These are phyloP conservation scores for Dasyornis broadbenti DNA, from an alignment of 2,113 vertebrate species.

Conservation along the genomic window DNA sequence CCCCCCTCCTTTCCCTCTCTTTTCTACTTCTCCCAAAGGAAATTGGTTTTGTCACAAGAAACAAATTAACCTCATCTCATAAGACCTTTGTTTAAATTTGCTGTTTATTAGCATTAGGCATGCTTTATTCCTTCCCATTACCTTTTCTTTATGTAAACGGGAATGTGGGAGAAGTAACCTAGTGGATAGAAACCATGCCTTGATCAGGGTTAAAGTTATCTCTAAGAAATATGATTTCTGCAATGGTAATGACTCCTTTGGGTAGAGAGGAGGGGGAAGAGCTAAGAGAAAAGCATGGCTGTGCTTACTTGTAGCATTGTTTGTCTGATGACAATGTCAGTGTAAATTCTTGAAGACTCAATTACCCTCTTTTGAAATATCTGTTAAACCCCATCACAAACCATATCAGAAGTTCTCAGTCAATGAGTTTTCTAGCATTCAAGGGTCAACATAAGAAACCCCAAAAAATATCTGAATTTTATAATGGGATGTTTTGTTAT, in stretches of 20 bases:
- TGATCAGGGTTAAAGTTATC: background rate
- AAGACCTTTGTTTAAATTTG: constrained; percentile 3
- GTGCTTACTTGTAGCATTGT: background rate
- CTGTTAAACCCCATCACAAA: background rate
- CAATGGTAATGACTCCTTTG: background rate
- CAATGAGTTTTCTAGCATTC: background rate
- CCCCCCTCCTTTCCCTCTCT: background rate
- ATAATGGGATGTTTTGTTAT: background rate
- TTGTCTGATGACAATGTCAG: background rate
- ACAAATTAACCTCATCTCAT: background rate
- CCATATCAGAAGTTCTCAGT: background rate
- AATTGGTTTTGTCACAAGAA: background rate
- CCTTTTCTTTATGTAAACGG: background rate
- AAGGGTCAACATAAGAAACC: background rate
- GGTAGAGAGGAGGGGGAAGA: background rate
- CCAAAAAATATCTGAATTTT: background rate
- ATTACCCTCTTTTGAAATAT: background rate
- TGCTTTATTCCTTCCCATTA: background rate
- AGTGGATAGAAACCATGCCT: background rate
- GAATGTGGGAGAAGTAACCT: background rate
- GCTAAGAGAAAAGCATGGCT: background rate
- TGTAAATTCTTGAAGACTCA: background rate
- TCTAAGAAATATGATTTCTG: background rate
- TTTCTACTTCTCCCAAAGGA: background rate
- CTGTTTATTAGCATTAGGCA: background rate